Base-by-base conservation (phyloP, 2,797 vertebrate species). In the Ciconia nigra region DNA sequence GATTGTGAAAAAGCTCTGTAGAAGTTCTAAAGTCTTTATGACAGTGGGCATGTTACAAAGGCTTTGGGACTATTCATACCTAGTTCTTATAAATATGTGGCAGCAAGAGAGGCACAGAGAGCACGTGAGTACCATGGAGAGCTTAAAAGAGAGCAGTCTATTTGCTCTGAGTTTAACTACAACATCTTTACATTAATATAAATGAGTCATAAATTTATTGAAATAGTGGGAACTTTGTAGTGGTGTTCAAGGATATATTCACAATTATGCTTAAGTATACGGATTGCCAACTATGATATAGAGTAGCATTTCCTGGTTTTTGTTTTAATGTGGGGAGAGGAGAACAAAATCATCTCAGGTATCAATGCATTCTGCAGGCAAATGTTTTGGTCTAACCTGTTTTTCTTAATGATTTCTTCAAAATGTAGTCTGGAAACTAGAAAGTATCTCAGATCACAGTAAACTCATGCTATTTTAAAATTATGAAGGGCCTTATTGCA, bases 11-110 rank as follows among this genome's bases (percentile, higher is more conserved):
- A 42, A 37, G 9, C 9, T 90, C 41, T 82, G 42, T 19, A 39
- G 47, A 25, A 58, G 9, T 20, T 44, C 13, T 13, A 0, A 37
- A 51, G 25, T 13, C 22, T 57, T 1, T 47, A 8, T 66, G 28
- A 17, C 7, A 24, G 19, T 0, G 1, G 12, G 6, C 7, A 21
- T 0, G 0, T 35, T 58, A 8, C 7, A 10, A 46, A 63, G 15
- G 18, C 52, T 74, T 57, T 65, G 25, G 21, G 33, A 1, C 20
- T 73, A 17, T 28, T 66, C 25, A 54, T 20, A 4, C 8, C 14
- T 8, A 22, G 15, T 52, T 61, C 25, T 31, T 19, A 8, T 1
- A 52, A 61, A 17, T 39, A 7, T 5, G 6, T 37, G 37, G 4
- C 17, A 83, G 20, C 33, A 66, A n/a, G 28, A 76, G 39, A 28